Base-by-base conservation (phyloP, 2,888 invertebrate species). In the Hedychridium roseum region DNA sequence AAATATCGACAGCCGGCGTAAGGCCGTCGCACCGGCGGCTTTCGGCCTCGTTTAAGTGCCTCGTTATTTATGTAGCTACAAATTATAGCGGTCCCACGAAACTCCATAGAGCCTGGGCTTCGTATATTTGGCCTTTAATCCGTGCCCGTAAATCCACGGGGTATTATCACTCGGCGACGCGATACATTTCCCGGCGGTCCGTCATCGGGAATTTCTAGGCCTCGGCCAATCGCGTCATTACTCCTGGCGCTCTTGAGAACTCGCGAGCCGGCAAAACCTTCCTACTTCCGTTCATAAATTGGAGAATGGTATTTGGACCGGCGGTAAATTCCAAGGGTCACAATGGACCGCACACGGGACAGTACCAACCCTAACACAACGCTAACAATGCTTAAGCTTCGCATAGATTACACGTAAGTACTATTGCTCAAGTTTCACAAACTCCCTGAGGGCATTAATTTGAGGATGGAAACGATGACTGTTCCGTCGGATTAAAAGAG, bases 1-100 rank as follows among this genome's bases (percentile, higher is more conserved):
- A 65, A 67, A 67, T 58, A 67, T 62, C 60, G 60, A 57, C 53
- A 45, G 27, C 42, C 26, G 27, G 12, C 27, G 11, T 31, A 35
- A 15, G 42, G 32, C 12, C 26, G 17, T n/a, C 31, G 31, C 11
- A 36, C 14, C 31, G 36, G 50, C 36, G 43, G 50, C 45, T 39
- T 36, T 31, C 20, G 11, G 36, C 46, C n/a, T n/a, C n/a, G 28
- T 53, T 60, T 53, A 60, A 60, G 60, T 60, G 43, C 36, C 15
- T 23, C 17, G 31, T 38, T 60, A 60, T 59, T 60, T 56, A 59
- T 59, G 56, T 46, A 44, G 34, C 58, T 30, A 60, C 58, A 60
- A 59, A 59, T 59, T 59, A 60, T 46, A 27, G 36, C 21, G 41
- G 18, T 40, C 46, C 36, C 15, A 31, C 26, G 45, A 15, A 31